These are phyloP conservation scores for Stichopus chloronotus DNA, from an alignment of 35 echinoderm and acorn worm species.

Conservation along the genomic window DNA sequence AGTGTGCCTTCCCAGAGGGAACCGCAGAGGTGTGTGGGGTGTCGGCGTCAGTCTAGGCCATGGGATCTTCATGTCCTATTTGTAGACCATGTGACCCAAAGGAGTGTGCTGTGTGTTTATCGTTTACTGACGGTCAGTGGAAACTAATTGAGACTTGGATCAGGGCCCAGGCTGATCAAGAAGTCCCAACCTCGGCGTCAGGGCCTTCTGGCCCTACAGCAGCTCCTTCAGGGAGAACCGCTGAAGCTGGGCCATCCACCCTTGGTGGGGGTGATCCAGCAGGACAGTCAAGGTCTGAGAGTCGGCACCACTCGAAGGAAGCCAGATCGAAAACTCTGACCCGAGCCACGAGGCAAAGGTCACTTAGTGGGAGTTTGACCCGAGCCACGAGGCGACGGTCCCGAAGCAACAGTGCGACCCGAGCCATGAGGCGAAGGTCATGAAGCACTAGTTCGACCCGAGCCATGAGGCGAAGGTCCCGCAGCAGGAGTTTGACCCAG, in stretches of 20 bases:
- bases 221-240: not conserved
- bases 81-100: not conserved
- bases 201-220: not conserved
- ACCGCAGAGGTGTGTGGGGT: not conserved
- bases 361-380: not conserved
- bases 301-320: not conserved
- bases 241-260: constrained; percentile 14
- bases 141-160: constrained; percentile 1
- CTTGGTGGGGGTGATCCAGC: not conserved
- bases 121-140: not conserved
- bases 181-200: not conserved
- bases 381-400: not conserved
- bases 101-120: not conserved
- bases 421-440: not conserved
- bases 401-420: not conserved
- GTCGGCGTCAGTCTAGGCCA: not conserved
- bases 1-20: constrained; percentile 10
- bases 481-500: not conserved
- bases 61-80: constrained; percentile 11
- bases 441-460: not conserved
- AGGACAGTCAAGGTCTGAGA: not conserved
- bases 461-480: not conserved
- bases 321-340: not conserved
- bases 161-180: constrained; percentile 31
- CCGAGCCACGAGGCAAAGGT: not conserved